Evolutionary conservation across 2,113 vertebrate genomes (phyloP).

Genomic region (Bufo gargarizans): DNA sequence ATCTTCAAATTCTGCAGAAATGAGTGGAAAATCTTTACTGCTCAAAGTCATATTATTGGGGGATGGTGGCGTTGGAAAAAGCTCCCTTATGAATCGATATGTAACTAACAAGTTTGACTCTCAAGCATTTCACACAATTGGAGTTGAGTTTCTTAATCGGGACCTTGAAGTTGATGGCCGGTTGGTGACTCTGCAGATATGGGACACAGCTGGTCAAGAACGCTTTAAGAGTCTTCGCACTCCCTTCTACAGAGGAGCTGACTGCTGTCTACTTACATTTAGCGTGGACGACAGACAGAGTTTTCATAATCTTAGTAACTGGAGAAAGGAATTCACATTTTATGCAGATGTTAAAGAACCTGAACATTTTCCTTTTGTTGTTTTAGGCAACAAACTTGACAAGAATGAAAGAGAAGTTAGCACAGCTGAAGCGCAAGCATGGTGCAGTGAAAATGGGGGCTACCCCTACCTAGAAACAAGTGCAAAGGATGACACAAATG

Average conservation of each 20-base stretch:
- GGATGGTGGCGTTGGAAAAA: constrained; percentile 95
- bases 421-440: constrained; percentile 85
- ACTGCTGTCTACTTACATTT: constrained; percentile 97
- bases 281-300: constrained; percentile 93
- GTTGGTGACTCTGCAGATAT: constrained; percentile 95
- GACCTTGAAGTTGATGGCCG: constrained; percentile 95
- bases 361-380: constrained; percentile 91
- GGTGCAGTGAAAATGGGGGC: constrained; percentile 91
- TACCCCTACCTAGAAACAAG: constrained; percentile 97
- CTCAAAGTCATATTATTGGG: constrained; percentile 95
- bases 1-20: constrained; percentile 65
- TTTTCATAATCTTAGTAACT: constrained; percentile 92
- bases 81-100: constrained; percentile 96
- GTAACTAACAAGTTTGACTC: constrained; percentile 97
- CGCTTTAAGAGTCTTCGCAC: constrained; percentile 95
- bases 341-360: constrained; percentile 93
- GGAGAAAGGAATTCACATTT: constrained; percentile 96
- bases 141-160: constrained; percentile 95
- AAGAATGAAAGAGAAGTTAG: constrained; percentile 86
- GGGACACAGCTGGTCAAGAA: constrained; percentile 97
- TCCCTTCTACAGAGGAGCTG: constrained; percentile 93
- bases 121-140: constrained; percentile 96
- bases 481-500: constrained; percentile 96
- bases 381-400: constrained; percentile 96
- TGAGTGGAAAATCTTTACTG: constrained; percentile 93